phyloP scores from a whole-genome alignment of 1,140 invertebrate genomes.

The Holcopasites calliopsidis region DNA sequence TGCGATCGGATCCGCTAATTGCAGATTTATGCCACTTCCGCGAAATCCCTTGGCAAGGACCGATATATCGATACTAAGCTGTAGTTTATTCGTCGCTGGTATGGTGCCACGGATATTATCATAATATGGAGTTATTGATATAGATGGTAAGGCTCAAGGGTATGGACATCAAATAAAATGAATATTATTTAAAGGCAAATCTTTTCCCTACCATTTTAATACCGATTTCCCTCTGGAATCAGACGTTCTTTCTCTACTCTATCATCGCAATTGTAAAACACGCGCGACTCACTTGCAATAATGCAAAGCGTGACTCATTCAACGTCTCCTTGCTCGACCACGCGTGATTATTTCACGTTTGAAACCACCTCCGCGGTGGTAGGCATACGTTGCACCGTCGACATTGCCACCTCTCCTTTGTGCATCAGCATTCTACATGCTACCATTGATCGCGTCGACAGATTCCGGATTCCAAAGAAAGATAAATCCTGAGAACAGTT shows the following conservation, averaged over 20 bases:
- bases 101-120: no score
- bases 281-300: slow-evolving; percentile 41
- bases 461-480: neutral
- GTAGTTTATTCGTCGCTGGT: neutral
- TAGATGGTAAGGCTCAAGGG: no score
- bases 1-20: slow-evolving; percentile 57
- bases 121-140: no score
- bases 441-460: slow-evolving; percentile 51
- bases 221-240: slow-evolving; percentile 7
- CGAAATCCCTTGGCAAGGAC: slow-evolving; percentile 36
- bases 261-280: slow-evolving; percentile 36
- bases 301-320: slow-evolving; percentile 59
- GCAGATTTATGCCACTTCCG: slow-evolving; percentile 49
- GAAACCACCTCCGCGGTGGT: slow-evolving; percentile 62
- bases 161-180: no score
- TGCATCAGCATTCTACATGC: slow-evolving; percentile 17
- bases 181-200: no score
- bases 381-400: slow-evolving; percentile 46
- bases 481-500: no score
- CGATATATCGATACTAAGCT: neutral
- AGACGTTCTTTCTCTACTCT: slow-evolving; percentile 10
- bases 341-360: slow-evolving; percentile 49
- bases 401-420: slow-evolving; percentile 53
- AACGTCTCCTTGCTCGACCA: slow-evolving; percentile 61
- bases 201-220: no score